phyloP scores from a whole-genome alignment of 2,797 vertebrate species.

The Artibeus lituratus region DNA sequence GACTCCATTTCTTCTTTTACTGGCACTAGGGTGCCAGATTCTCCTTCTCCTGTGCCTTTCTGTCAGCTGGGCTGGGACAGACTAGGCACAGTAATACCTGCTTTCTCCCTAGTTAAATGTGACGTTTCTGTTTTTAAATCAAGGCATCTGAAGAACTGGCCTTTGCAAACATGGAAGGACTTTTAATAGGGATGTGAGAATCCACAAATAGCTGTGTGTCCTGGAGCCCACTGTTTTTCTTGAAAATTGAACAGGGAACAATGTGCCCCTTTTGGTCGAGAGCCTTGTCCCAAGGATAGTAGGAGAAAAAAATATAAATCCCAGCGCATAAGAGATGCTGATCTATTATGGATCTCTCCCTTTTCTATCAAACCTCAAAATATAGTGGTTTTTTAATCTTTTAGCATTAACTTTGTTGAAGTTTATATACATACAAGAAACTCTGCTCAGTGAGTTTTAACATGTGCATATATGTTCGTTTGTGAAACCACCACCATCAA shows the following conservation, averaged over 20 bases:
- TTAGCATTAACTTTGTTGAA: neutral
- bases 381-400: neutral
- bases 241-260: neutral
- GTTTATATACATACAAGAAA: neutral
- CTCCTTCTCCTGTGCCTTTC: neutral
- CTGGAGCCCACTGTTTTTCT: neutral
- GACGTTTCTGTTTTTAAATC: conserved; percentile 26
- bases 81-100: neutral
- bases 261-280: neutral
- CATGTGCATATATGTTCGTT: neutral
- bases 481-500: neutral
- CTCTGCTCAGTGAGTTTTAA: neutral
- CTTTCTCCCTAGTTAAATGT: neutral
- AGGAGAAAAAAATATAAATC: neutral
- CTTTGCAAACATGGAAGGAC: neutral
- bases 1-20: neutral
- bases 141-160: neutral
- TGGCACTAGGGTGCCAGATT: neutral
- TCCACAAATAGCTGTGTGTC: neutral
- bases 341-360: neutral
- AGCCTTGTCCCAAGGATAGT: neutral
- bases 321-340: neutral
- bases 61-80: neutral
- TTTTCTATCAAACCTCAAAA: neutral
- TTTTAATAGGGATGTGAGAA: neutral